Conservation (phyloP, 2,888 invertebrate species). For the Callyntrura guangdongensis region DNA sequence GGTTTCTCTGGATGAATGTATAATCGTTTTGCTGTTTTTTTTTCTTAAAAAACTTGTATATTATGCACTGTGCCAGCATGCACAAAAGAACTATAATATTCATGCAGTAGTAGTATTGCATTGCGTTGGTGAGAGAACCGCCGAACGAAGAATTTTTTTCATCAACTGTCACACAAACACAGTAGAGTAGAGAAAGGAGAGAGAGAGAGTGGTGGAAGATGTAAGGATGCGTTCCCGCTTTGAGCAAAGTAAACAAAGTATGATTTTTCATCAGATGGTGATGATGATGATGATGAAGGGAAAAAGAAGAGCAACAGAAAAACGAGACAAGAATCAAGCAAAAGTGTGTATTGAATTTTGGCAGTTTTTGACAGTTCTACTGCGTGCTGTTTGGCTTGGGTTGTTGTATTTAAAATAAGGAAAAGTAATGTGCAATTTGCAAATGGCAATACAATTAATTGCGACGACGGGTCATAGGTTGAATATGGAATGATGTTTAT, state of each 20-base stretch:
- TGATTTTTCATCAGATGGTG: background rate
- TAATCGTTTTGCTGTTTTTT: background rate
- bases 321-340: too few species aligned
- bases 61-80: background rate
- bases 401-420: too few species aligned
- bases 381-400: background rate
- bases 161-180: background rate
- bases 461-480: too few species aligned
- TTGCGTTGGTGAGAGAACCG: background rate
- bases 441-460: too few species aligned
- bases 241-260: conserved; percentile 31
- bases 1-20: background rate
- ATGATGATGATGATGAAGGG: background rate
- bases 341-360: background rate
- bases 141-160: too few species aligned
- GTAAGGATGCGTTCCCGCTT: background rate
- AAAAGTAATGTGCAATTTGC: too few species aligned
- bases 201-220: background rate
- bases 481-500: too few species aligned
- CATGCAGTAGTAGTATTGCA: background rate
- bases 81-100: background rate
- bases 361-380: background rate
- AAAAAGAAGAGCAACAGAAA: too few species aligned
- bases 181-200: too few species aligned
- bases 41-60: background rate